phyloP scores from a whole-genome alignment of 2,113 vertebrate species.

The Seriola quinqueradiata region DNA sequence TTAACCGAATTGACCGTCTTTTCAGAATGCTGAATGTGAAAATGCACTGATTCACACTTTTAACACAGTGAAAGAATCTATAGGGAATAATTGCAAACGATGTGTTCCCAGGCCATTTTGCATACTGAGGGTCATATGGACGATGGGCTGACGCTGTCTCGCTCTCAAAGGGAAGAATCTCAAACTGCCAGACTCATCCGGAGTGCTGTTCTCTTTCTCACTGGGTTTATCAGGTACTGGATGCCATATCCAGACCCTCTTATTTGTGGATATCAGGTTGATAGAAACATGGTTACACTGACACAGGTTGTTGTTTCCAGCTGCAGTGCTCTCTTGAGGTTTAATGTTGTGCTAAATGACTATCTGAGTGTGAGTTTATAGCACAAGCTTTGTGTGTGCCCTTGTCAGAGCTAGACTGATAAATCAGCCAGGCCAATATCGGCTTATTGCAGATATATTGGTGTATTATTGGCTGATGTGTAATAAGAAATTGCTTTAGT shows the following conservation, averaged over 20 bases:
- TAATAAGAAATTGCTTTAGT: too few relatives aligned
- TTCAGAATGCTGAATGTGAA: background rate
- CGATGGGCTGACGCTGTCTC: conserved; percentile 93
- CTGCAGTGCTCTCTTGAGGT: background rate
- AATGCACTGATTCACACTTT: background rate
- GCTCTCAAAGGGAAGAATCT: conserved; percentile 94
- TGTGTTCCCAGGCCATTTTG: conserved; percentile 89
- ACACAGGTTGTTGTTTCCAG: background rate
- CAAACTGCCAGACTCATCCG: conserved; percentile 92
- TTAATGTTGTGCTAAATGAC: background rate
- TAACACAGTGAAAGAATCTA: background rate
- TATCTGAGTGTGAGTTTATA: background rate
- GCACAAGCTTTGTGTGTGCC: background rate
- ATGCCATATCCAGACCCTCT: background rate
- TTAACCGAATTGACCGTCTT: background rate
- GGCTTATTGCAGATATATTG: background rate
- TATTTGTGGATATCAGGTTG: background rate
- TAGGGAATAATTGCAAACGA: background rate
- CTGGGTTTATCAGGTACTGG: conserved; percentile 90
- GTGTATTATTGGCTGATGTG: background rate
- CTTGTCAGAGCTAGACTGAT: background rate
- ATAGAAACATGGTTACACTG: background rate
- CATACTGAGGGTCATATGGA: conserved; percentile 98
- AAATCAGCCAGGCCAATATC: background rate
- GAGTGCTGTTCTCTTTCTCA: conserved; percentile 91